Evolutionary conservation across 2,113 vertebrate genomes (phyloP).

Genomic region (Pelusios castaneus): DNA sequence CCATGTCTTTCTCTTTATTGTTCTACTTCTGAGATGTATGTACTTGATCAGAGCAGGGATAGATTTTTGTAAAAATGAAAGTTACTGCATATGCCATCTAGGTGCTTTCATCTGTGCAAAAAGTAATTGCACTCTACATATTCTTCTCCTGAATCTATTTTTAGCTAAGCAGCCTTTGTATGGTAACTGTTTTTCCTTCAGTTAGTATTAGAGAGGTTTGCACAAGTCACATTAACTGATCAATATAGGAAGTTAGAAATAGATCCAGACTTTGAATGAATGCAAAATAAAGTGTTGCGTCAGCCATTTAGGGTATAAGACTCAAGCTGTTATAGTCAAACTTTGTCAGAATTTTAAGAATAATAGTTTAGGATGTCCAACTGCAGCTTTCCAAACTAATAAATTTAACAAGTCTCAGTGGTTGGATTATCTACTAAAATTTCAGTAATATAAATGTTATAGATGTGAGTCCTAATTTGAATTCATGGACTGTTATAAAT

Average conservation of each 20-base stretch:
- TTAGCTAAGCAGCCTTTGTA: not conserved
- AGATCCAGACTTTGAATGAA: not conserved
- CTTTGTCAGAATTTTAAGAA: slow-evolving; percentile 7
- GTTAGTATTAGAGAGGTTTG: not conserved
- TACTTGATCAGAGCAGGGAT: not conserved
- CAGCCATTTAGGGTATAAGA: not conserved
- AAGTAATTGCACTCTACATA: not conserved
- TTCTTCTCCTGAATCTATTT: not conserved
- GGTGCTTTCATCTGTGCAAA: not conserved
- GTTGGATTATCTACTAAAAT: not conserved
- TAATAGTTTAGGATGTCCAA: not conserved
- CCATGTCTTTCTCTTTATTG: not conserved
- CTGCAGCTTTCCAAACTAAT: slow-evolving; percentile 8
- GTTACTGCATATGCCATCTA: rapidly evolving
- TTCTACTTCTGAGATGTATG: not conserved
- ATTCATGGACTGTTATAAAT: not conserved
- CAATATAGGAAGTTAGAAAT: not conserved
- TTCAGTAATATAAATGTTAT: not conserved
- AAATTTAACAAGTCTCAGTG: not conserved
- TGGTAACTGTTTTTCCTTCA: not conserved
- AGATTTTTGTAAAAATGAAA: not conserved
- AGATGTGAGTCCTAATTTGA: slow-evolving; percentile 9
- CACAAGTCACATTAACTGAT: not conserved
- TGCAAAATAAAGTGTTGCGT: not conserved
- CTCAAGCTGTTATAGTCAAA: slow-evolving; percentile 17